phyloP scores from a whole-genome alignment of 1,140 invertebrate genomes.

The Macrostomum lignano region DNA sequence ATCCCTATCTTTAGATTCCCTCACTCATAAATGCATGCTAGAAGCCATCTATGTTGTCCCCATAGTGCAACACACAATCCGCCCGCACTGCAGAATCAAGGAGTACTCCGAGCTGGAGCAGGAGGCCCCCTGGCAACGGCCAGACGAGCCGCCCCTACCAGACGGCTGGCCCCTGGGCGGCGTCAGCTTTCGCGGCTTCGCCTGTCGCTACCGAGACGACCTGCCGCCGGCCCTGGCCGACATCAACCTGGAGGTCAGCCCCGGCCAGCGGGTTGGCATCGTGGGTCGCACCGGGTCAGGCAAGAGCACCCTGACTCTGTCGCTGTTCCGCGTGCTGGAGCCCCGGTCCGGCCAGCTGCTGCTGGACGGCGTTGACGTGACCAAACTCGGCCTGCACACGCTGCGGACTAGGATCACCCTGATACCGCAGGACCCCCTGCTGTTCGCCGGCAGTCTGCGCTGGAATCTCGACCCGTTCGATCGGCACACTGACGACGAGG shows the following conservation, averaged over 20 bases:
- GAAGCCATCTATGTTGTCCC: no score
- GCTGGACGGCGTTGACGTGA: constrained; percentile 19
- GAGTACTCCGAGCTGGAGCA: constrained; percentile 53
- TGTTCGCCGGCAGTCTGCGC: constrained; percentile 11
- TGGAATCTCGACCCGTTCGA: constrained; percentile 6
- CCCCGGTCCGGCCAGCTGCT: constrained; percentile 17
- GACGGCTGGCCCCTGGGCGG: constrained; percentile 12
- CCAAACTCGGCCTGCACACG: constrained; percentile 16
- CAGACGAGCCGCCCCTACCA: constrained; percentile 9
- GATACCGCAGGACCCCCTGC: constrained; percentile 20
- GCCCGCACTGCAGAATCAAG: constrained; percentile 38
- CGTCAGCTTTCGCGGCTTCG: constrained; percentile 12
- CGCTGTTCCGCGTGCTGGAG: constrained; percentile 33
- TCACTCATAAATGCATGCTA: no score
- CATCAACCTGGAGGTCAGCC: constrained; percentile 2
- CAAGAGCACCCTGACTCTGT: constrained; percentile 32
- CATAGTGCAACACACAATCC: neutral
- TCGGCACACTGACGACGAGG: constrained; percentile 1
- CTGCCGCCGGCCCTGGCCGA: constrained; percentile 10
- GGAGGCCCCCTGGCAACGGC: constrained; percentile 13
- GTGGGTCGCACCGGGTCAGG: constrained; percentile 23
- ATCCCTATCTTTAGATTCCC: no score
- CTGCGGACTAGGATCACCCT: constrained; percentile 21
- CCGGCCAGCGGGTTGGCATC: constrained; percentile 4
- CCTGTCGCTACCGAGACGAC: constrained; percentile 12